Conservation (phyloP, 1,140 invertebrate genomes). For the Chrysopa pallens region DNA sequence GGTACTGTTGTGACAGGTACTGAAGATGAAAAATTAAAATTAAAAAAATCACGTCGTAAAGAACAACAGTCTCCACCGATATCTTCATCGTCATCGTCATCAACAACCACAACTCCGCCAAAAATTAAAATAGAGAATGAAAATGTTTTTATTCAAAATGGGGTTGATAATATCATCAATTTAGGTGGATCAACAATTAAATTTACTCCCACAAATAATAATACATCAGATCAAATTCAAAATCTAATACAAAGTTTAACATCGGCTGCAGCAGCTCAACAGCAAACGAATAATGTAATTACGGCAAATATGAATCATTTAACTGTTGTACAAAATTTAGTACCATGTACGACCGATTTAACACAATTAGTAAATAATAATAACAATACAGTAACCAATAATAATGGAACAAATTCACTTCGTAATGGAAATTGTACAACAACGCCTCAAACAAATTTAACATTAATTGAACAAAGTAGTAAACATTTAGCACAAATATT, state of each 20-base stretch:
- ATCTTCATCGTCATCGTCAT: too few species aligned
- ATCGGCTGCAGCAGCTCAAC: background rate
- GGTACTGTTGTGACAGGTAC: background rate
- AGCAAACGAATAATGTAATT: background rate
- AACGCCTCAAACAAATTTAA: background rate
- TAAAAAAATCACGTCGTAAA: background rate
- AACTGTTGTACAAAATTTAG: background rate
- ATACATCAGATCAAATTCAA: background rate
- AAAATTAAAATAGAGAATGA: background rate
- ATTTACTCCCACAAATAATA: too few species aligned
- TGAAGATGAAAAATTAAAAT: background rate
- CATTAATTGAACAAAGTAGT: background rate
- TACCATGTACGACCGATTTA: background rate
- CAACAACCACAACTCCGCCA: background rate
- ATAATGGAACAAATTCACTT: background rate
- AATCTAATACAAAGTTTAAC: background rate
- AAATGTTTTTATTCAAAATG: background rate
- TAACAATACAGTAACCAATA: background rate
- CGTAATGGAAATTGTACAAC: background rate
- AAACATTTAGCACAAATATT: background rate
- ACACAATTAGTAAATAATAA: background rate
- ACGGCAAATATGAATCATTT: background rate
- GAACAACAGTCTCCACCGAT: too few species aligned
- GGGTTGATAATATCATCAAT: background rate
- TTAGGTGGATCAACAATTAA: background rate